Evolutionary conservation across 2,113 vertebrate species (phyloP), one percentile per base, ranked within the genome.

Genomic region (Nycticorax nycticorax): DNA sequence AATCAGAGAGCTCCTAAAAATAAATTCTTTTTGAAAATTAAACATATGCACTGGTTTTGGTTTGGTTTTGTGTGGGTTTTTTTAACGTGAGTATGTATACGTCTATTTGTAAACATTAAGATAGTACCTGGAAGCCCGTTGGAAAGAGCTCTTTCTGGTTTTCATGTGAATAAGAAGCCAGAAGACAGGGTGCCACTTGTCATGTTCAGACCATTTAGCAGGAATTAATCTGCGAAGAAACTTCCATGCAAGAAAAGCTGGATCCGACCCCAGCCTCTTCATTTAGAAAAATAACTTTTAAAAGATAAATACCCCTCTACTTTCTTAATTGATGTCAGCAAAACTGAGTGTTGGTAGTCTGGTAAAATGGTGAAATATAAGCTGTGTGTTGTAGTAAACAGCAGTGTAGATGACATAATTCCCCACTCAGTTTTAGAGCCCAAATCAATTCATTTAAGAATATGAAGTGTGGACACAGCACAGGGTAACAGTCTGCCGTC

Each of bases 361-460:
- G 69, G 7, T 77, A 69, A 43, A 33, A 75, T 81, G 72, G 28
- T 84, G 72, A 76, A 95, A 92, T 83, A 43, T 3, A 50, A 86
- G 59, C 80, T 84, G 9, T 77, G 27, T 53, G 57, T 91, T 64
- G 53, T 24, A 48, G 73, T n/a, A 89, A 83, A 26, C n/a, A 71
- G 32, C 27, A 59, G 64, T 33, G 30, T 3, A 59, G 73, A 91
- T 63, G 12, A 63, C 28, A 41, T 77, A 89, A 79, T 92, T 92
- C 68, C 24, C 63, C 47, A 50, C 52, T 63, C 88, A 94, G 87
- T 3, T 72, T 35, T 74, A 57, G 53, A 64, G 26, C 50, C 82
- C 53, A 81, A 94, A 96, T 71, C 93, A 88, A 80, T 94, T 89
- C 0, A 11, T 76, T 95, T 94, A 85, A 94, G 85, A 96, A 69